phyloP scores from a whole-genome alignment of 2,888 invertebrate genomes.

The Tenthredo distinguenda region DNA sequence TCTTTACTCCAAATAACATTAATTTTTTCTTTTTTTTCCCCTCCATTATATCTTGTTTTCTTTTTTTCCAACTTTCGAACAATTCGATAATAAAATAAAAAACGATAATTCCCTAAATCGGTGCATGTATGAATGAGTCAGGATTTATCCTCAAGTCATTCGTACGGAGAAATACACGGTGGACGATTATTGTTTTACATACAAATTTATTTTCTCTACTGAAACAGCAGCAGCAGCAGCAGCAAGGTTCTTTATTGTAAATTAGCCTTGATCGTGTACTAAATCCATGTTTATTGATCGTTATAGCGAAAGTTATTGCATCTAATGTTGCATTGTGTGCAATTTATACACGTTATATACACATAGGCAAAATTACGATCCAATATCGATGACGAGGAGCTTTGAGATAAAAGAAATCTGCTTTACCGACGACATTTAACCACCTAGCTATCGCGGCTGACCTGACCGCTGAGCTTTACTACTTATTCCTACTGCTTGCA shows the following conservation, averaged over 20 bases:
- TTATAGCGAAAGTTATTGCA: neutral
- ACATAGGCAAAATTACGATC: neutral
- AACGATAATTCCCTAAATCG: no score
- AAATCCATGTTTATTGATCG: neutral
- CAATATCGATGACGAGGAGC: neutral
- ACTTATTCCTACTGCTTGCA: neutral
- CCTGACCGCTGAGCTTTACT: slow-evolving; percentile 9
- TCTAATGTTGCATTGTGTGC: neutral
- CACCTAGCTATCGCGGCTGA: neutral
- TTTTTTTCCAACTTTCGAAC: no score
- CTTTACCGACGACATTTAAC: neutral
- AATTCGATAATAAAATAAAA: no score
- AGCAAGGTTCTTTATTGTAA: neutral
- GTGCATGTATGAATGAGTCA: no score
- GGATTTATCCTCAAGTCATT: no score
- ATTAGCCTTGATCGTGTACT: neutral
- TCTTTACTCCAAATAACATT: neutral
- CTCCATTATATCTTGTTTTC: no score
- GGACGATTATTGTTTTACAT: no score
- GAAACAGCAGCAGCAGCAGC: no score
- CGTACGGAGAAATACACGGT: no score
- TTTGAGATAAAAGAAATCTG: neutral
- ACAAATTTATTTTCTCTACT: neutral
- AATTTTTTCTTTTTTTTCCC: no score
- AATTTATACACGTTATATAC: neutral